Conservation (phyloP, 2,888 invertebrate species). For the Synergus umbraculus region DNA sequence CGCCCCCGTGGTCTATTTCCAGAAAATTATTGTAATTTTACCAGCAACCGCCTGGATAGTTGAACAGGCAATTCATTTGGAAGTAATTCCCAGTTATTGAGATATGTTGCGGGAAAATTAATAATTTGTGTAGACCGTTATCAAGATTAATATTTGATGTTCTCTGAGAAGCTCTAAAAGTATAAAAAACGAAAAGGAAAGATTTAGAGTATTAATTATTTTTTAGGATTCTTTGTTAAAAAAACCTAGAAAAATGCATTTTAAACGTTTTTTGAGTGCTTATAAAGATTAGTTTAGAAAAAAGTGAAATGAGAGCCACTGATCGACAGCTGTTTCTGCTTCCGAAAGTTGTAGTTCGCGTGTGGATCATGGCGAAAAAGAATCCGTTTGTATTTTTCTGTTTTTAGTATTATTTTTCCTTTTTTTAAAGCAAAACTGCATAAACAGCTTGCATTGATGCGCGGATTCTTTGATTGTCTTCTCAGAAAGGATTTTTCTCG, state of each 20-base stretch:
- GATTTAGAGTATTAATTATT: background rate
- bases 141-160: background rate
- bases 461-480: slow-evolving; percentile 72
- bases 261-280: too few relatives aligned
- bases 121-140: background rate
- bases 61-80: slow-evolving; percentile 37
- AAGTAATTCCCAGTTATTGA: background rate
- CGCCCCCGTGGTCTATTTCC: slow-evolving; percentile 36
- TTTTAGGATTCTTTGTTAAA: background rate
- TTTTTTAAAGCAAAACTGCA: slow-evolving; percentile 66
- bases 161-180: background rate
- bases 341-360: slow-evolving; percentile 66
- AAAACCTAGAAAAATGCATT: too few relatives aligned
- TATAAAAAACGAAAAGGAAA: too few relatives aligned
- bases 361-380: slow-evolving; percentile 64
- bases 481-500: slow-evolving; percentile 62
- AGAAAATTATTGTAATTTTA: slow-evolving; percentile 40
- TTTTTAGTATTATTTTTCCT: slow-evolving; percentile 52
- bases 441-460: slow-evolving; percentile 65
- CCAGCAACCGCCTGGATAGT: slow-evolving; percentile 23
- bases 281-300: slow-evolving; percentile 9
- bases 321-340: slow-evolving; percentile 73
- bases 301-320: slow-evolving; percentile 69
- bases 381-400: slow-evolving; percentile 69
- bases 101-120: slow-evolving; percentile 16